Percentiles rank a stretch among this genome's conserved stretches.
These are phyloP conservation scores for Cebus imitator DNA, from an alignment of 2,113 vertebrate species.

Conservation along the genomic window DNA sequence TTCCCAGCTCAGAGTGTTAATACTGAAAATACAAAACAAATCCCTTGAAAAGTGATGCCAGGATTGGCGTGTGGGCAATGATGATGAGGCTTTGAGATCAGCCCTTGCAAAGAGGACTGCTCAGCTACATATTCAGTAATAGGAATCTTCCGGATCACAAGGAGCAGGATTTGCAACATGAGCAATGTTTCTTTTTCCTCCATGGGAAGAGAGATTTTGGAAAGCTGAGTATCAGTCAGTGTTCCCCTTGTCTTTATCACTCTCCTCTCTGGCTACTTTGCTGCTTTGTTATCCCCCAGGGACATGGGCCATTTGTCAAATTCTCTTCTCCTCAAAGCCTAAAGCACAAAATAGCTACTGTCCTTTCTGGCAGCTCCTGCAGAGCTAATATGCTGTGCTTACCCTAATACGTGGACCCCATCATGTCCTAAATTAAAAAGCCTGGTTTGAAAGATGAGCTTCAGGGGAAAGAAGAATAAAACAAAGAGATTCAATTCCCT, in stretches of 20 bases:
- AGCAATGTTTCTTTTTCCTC: neutral
- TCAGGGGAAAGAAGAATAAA: constrained; percentile 26
- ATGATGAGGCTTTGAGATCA: constrained; percentile 46
- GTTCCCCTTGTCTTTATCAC: neutral
- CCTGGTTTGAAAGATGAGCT: constrained; percentile 44
- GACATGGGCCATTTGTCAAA: constrained; percentile 54
- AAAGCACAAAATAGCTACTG: constrained; percentile 49
- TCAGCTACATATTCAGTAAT: neutral
- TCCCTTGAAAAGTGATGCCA: constrained; percentile 28
- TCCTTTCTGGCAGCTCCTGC: constrained; percentile 56
- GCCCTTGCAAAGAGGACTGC: neutral
- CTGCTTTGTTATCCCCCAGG: neutral
- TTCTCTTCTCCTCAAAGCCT: constrained; percentile 54
- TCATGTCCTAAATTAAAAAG: constrained; percentile 21
- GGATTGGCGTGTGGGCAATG: neutral
- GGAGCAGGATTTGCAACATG: constrained; percentile 5
- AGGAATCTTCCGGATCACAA: neutral
- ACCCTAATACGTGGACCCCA: constrained; percentile 42
- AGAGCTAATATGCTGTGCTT: constrained; percentile 59
- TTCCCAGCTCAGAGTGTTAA: constrained; percentile 36
- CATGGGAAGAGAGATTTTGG: neutral
- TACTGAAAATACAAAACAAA: constrained; percentile 70
- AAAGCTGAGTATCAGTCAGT: neutral
- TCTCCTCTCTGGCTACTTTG: neutral
- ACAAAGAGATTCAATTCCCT: constrained; percentile 22